Conservation (phyloP, 2,797 vertebrate species). For the Sebastes minor region DNA sequence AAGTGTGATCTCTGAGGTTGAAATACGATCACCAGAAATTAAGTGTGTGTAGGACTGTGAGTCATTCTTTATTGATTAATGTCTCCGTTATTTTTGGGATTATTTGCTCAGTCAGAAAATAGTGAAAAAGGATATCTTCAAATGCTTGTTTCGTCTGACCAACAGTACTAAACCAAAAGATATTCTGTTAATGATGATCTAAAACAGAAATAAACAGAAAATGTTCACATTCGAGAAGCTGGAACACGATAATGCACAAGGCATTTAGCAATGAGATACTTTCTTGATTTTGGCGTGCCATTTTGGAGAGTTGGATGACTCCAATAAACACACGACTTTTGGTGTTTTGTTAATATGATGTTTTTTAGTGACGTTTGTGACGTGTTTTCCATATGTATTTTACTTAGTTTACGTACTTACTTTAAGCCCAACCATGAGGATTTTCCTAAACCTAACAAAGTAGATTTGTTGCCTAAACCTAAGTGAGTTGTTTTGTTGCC, state of each 20-base stretch:
- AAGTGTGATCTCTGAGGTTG: not conserved
- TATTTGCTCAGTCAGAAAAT: not conserved
- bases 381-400: too few species aligned
- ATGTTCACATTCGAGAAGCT: not conserved
- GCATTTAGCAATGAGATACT: too few species aligned
- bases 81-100: not conserved
- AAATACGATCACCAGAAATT: not conserved
- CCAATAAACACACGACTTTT: too few species aligned
- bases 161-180: not conserved
- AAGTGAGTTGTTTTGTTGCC: too few species aligned
- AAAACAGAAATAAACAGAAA: not conserved
- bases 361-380: too few species aligned
- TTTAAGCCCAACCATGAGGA: too few species aligned
- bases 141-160: not conserved
- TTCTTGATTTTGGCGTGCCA: too few species aligned
- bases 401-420: too few species aligned
- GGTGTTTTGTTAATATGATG: too few species aligned
- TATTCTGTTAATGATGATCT: not conserved
- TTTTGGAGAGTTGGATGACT: too few species aligned
- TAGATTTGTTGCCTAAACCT: too few species aligned
- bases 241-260: not conserved
- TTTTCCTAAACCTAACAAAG: too few species aligned
- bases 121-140: not conserved
- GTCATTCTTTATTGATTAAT: not conserved
- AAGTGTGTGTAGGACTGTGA: not conserved